Evolutionary conservation across 2,797 vertebrate genomes (phyloP), one percentile per base, ranked within the genome.

Genomic region (Iguana delicatissima): DNA sequence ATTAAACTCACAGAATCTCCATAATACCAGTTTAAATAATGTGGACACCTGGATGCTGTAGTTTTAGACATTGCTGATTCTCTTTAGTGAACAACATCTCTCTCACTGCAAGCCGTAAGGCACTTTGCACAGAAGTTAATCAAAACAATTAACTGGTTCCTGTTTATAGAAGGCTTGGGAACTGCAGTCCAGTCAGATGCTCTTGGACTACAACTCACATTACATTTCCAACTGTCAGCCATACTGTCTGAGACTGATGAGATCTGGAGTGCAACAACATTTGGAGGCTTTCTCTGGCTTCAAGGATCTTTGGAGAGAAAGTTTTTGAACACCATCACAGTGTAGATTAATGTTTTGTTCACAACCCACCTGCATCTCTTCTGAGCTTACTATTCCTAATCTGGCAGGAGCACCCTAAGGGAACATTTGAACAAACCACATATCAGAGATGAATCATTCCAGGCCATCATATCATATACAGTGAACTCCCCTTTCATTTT

Each of bases 291-390:
- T 22, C 72, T 85, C 10, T 57, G 80, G 5, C 6, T n/a, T 24
- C 35, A 72, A 14, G 2, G 26, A 6, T 82, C 6, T 38, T 55
- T 83, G 46, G 59, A 87, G 35, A 69, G 4, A 35, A 24, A 57
- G 74, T 35, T 18, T 77, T 74, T 38, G 50, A 73, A 62, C 26
- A 7, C 29, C 2, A 59, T 86, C 80, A 69, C 29, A 67, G 20
- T 46, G 38, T 59, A 73, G 86, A 67, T 59, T 24, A 84, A 10
- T 77, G 57, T 29, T n/a, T 50, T 57, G 46, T 22, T 42, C 20
- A 59, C 62, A 86, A 93, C 93, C 89, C 90, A 93, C 96, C 79
- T 88, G 90, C 87, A 93, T 94, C 96, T 97, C 93, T 96, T 95
- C 95, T 90, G 95, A 97, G 83, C 92, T 97, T 87, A 92, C 90